Conservation (phyloP, 2,888 invertebrate genomes). For the Platynereis dumerilii region DNA sequence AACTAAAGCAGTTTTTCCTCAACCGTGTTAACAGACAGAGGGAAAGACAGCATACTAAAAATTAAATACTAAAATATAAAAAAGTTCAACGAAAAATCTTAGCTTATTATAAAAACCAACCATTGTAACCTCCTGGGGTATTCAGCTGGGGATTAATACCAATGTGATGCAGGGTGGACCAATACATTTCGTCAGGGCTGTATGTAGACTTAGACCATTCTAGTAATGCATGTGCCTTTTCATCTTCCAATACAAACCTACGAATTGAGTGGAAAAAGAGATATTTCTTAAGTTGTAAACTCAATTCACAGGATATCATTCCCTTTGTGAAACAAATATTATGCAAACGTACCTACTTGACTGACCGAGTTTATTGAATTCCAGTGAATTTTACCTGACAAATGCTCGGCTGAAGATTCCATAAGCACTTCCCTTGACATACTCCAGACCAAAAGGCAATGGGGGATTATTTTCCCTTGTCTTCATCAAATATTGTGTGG, state of each 20-base stretch:
- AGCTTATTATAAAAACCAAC: no score
- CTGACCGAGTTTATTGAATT: no score
- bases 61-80: no score
- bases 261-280: no score
- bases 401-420: conserved; percentile 58
- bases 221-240: not conserved
- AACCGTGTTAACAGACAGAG: no score
- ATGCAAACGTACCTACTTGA: no score
- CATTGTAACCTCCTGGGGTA: conserved; percentile 6
- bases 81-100: no score
- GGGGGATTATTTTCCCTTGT: conserved; percentile 39
- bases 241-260: not conserved
- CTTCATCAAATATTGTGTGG: conserved; percentile 32
- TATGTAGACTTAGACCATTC: not conserved
- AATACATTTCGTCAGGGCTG: not conserved
- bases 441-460: conserved; percentile 42
- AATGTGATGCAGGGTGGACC: conserved; percentile 3
- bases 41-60: no score
- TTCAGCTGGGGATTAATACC: not conserved
- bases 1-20: no score
- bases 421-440: conserved; percentile 60
- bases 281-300: no score
- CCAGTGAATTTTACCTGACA: conserved; percentile 51
- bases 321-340: no score
- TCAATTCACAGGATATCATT: no score